A percentile compares a stretch with the other conserved stretches of the same genome.
Evolutionary conservation across 2,797 vertebrate species (phyloP).

Genomic region (Sciaenops ocellatus): DNA sequence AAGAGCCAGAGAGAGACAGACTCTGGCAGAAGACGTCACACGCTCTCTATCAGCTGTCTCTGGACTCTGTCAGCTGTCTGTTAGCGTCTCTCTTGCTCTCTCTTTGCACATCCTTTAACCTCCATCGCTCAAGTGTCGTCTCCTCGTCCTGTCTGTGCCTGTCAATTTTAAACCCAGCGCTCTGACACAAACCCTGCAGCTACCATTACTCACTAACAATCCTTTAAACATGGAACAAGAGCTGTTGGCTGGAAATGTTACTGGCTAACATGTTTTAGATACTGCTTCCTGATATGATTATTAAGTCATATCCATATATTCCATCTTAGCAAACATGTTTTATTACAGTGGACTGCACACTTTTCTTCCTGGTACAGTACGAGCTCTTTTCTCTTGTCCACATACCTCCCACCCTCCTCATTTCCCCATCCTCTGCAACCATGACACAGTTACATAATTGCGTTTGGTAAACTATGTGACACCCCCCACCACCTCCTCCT

Average conservation of each 20-base stretch:
- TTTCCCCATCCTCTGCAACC: slow-evolving; percentile 67
- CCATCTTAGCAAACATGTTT: too few species aligned
- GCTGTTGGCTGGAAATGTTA: neutral
- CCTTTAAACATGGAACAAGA: neutral
- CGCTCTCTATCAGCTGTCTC: slow-evolving; percentile 68
- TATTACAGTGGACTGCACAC: too few species aligned
- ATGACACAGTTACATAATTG: slow-evolving; percentile 76
- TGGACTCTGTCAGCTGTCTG: slow-evolving; percentile 76
- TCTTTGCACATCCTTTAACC: slow-evolving; percentile 57
- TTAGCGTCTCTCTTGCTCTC: slow-evolving; percentile 40
- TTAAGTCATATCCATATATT: too few species aligned
- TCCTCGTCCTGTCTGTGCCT: slow-evolving; percentile 47
- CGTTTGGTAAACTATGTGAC: slow-evolving; percentile 79
- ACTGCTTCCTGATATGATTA: neutral
- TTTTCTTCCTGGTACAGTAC: slow-evolving; percentile 1
- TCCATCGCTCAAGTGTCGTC: slow-evolving; percentile 29
- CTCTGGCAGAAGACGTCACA: slow-evolving; percentile 66
- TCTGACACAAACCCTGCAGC: slow-evolving; percentile 1
- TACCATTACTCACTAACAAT: neutral
- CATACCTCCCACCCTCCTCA: slow-evolving; percentile 34
- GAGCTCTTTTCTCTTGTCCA: slow-evolving; percentile 29
- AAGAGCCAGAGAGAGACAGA: slow-evolving; percentile 68
- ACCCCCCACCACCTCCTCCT: slow-evolving; percentile 12
- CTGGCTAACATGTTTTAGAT: neutral
- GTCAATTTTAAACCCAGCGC: slow-evolving; percentile 7